Evolutionary conservation across 2,113 vertebrate genomes (phyloP).

Genomic region (Phyllostomus discolor): DNA sequence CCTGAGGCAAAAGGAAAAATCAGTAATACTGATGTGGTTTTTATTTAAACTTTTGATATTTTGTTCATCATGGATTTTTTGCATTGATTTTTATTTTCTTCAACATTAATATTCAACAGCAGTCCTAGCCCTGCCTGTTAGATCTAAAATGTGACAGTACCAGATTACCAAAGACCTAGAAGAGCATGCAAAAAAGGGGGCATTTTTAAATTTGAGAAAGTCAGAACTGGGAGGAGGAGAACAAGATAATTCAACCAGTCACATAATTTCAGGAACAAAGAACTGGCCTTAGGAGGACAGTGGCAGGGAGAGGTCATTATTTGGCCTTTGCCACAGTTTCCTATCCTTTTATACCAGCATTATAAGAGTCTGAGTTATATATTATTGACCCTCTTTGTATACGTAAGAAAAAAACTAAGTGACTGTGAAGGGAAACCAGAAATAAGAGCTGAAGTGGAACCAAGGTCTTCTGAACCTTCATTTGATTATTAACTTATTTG

Average conservation of each 20-base stretch:
- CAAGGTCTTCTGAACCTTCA: not conserved
- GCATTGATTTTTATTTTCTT: constrained; percentile 51
- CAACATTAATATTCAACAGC: constrained; percentile 35
- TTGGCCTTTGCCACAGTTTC: not conserved
- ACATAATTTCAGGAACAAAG: not conserved
- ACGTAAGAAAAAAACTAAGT: not conserved
- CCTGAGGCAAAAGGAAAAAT: constrained; percentile 28
- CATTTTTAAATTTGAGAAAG: not conserved
- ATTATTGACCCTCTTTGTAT: not conserved
- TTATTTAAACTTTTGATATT: constrained; percentile 56
- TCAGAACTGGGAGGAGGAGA: not conserved
- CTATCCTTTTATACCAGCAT: not conserved
- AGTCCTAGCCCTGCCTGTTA: not conserved
- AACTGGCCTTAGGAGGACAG: not conserved
- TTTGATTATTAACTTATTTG: not conserved
- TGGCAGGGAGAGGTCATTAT: not conserved
- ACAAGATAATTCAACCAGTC: not conserved
- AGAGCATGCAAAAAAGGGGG: not conserved
- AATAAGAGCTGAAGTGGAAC: not conserved
- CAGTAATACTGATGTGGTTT: constrained; percentile 36
- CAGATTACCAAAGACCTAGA: not conserved
- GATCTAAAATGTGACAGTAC: not conserved
- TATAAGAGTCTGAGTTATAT: not conserved
- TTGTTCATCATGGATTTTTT: constrained; percentile 55
- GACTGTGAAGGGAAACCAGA: not conserved